Evolutionary conservation across 2,113 vertebrate genomes (phyloP).

Genomic region (Asarcornis scutulata): DNA sequence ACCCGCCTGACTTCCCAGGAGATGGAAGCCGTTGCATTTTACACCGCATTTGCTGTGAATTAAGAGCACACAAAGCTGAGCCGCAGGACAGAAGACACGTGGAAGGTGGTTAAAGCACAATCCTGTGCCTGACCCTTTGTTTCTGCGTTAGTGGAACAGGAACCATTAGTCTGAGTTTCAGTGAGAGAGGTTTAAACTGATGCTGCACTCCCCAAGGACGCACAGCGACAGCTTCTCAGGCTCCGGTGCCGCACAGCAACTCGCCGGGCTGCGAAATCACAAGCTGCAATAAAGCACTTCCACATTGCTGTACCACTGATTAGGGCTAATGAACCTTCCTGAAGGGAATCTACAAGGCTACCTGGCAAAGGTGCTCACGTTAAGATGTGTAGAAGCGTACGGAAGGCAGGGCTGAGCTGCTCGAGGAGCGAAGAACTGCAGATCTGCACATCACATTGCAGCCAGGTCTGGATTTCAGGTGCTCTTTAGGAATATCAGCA

Average conservation of each 20-base stretch:
- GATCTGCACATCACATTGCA: neutral
- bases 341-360: neutral
- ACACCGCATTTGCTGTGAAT: neutral
- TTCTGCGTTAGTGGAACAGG: neutral
- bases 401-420: neutral
- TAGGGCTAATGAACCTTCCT: neutral
- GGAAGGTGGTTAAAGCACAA: neutral
- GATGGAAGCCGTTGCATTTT: neutral
- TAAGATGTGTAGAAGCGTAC: too few species aligned
- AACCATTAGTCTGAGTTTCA: neutral
- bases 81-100: neutral
- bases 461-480: neutral
- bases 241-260: neutral
- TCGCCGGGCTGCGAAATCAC: neutral
- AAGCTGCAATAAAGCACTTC: neutral
- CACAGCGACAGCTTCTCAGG: neutral
- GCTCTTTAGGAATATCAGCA: neutral
- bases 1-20: neutral
- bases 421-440: neutral
- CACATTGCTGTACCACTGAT: neutral
- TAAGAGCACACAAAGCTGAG: neutral
- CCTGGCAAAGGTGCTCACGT: neutral
- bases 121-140: neutral
- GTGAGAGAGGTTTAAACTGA: neutral
- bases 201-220: neutral